Evolutionary conservation across 2,113 vertebrate species (phyloP).

Genomic region (Pelvicachromis taeniatus): DNA sequence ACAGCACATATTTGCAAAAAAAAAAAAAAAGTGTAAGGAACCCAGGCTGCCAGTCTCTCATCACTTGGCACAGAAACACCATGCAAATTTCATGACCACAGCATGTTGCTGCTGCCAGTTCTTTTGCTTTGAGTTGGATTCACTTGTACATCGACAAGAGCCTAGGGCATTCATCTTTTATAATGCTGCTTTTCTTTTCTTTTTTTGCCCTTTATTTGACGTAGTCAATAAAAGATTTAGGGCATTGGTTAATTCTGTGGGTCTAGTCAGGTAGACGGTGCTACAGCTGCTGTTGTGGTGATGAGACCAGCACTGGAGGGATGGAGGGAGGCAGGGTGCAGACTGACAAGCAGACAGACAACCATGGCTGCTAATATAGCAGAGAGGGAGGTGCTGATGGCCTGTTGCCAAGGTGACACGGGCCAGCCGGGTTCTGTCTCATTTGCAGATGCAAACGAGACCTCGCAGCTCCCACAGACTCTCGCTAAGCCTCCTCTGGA

Average conservation of each 20-base stretch:
- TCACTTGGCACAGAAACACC: slow-evolving; percentile 42
- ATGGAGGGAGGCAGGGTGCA: slow-evolving; percentile 49
- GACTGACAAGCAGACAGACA: slow-evolving; percentile 71
- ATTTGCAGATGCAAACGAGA: slow-evolving; percentile 77
- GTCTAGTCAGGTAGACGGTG: slow-evolving; percentile 51
- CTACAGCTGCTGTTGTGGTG: slow-evolving; percentile 15
- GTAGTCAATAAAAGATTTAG: slow-evolving; percentile 46
- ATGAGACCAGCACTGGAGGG: slow-evolving; percentile 33
- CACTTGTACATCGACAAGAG: slow-evolving; percentile 52
- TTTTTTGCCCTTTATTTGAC: slow-evolving; percentile 6
- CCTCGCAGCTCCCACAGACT: slow-evolving; percentile 49
- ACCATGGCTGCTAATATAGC: slow-evolving; percentile 57
- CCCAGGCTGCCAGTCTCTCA: slow-evolving; percentile 30
- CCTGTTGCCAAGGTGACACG: slow-evolving; percentile 76
- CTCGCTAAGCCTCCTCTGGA: slow-evolving; percentile 55
- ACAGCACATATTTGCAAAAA: slow-evolving; percentile 10
- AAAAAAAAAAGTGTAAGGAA: slow-evolving; percentile 2
- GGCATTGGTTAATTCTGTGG: slow-evolving; percentile 31
- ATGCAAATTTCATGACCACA: slow-evolving; percentile 67
- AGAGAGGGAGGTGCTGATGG: slow-evolving; percentile 67
- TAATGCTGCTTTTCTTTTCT: not conserved
- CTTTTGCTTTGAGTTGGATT: slow-evolving; percentile 37
- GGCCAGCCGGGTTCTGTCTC: slow-evolving; percentile 69
- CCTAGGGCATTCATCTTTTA: slow-evolving; percentile 47
- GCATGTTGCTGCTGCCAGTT: slow-evolving; percentile 48